Base-by-base conservation (phyloP, 2,888 invertebrate species). In the Ectemnius cavifrons region DNA sequence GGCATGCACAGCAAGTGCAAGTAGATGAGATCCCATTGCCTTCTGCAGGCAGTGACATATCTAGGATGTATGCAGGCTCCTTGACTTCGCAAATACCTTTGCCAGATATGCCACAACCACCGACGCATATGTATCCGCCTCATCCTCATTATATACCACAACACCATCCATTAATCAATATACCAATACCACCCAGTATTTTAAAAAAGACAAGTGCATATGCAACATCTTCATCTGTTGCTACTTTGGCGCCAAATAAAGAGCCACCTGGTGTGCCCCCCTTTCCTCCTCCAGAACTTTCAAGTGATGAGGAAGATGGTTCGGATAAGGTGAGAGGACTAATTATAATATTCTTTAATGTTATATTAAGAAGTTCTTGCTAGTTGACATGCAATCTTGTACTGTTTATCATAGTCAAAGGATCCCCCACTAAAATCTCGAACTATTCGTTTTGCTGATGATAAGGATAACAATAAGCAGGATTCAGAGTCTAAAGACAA, bases 11-110 rank as follows among this genome's bases (percentile, higher is more conserved):
- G 89, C 96, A 97, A 85, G 98, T 99, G 0, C 95, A 97, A 92
- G 94, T 99, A 2, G 98, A 98, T 91, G 98, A 98, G 91, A 99
- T 99, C 91, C 98, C 98, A 2, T 91, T 99, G 71, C 98, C 98
- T n/a, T 92, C 94, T 1, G 85, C 89, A 13, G 90, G 86, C 4
- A 86, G 79, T 61, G 91, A 91, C 67, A 85, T 88, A 57, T 77
- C 84, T 1, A 68, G 90, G 67, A 86, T 88, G 59, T 90, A 87
- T 75, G 81, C 89, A 72, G 90, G 91, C 58, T 87, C 91, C 49
- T 92, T 94, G 62, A 89, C 91, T 37, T 93, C 94, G 3, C 93
- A 93, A 89, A 93, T 94, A 82, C 93, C 94, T 16, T 84, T 94
- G 63, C 93, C 94, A 0, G 89, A 91, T 2, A 90, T 90, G 87